A percentile compares a stretch with the other conserved stretches of the same genome.
These are phyloP conservation scores for Terrapene triunguis DNA, from an alignment of 2,113 vertebrate genomes.

Conservation along the genomic window DNA sequence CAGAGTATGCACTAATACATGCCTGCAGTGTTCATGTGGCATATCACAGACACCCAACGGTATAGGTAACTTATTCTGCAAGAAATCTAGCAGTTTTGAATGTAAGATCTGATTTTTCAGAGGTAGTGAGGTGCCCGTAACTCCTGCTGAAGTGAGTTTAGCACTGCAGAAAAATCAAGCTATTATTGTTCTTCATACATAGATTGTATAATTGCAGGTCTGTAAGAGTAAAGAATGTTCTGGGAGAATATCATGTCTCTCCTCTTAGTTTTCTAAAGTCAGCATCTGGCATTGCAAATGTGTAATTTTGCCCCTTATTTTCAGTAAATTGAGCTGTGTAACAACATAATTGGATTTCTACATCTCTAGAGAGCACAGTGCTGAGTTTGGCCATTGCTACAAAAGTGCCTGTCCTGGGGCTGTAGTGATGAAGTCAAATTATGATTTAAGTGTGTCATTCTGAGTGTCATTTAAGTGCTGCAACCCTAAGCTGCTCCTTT, in stretches of 20 bases:
- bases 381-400: neutral
- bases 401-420: neutral
- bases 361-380: neutral
- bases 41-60: neutral
- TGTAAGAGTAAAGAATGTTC: neutral
- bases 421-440: neutral
- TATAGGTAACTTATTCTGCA: neutral
- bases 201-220: neutral
- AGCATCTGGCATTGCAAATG: fast-evolving
- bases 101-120: neutral
- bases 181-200: neutral
- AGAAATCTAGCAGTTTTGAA: neutral
- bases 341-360: neutral
- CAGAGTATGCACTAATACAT: neutral
- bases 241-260: neutral
- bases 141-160: neutral
- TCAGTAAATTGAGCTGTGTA: fast-evolving
- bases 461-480: neutral
- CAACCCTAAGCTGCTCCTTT: neutral
- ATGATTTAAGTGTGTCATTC: neutral
- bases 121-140: neutral
- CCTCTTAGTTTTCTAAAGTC: neutral
- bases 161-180: neutral
- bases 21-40: neutral
- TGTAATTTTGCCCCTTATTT: neutral